phyloP scores from a whole-genome alignment of 2,113 vertebrate species.

The Dryoscopus gambensis region DNA sequence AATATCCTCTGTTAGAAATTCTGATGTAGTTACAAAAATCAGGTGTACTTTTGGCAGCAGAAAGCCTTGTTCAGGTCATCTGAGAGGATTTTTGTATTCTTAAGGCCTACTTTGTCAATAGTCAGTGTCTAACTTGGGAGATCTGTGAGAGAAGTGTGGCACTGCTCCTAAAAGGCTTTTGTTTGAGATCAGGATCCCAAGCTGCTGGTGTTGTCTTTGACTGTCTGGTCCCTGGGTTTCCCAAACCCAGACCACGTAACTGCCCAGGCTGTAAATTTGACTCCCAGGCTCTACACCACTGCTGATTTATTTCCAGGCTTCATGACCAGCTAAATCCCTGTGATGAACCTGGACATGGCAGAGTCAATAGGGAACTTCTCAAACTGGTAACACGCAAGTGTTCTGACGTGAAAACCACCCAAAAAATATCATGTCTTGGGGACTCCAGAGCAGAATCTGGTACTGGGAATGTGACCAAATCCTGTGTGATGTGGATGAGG shows the following conservation, averaged over 20 bases:
- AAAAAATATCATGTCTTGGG: fast-evolving
- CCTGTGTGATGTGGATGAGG: not conserved
- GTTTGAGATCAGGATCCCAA: not conserved
- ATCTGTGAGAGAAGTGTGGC: not conserved
- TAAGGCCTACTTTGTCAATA: not conserved
- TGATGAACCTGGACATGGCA: not conserved
- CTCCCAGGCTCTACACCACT: not conserved
- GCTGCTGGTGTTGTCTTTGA: not conserved
- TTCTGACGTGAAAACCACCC: not conserved
- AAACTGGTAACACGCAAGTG: not conserved
- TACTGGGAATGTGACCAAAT: not conserved
- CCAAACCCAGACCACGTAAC: not conserved
- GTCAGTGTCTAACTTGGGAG: not conserved
- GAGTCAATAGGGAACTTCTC: not conserved
- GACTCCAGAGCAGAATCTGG: not conserved
- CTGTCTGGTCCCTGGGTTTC: not conserved
- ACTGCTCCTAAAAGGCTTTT: not conserved
- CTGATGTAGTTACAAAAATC: not conserved
- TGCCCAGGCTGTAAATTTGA: not conserved
- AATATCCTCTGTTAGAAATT: not conserved
- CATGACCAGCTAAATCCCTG: not conserved
- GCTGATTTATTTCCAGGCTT: not conserved
- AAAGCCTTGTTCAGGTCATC: not conserved
- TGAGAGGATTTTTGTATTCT: not conserved
- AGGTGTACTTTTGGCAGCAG: not conserved